Evolutionary conservation across 1,140 invertebrate species (phyloP).

Genomic region (Aphidius ervi): DNA sequence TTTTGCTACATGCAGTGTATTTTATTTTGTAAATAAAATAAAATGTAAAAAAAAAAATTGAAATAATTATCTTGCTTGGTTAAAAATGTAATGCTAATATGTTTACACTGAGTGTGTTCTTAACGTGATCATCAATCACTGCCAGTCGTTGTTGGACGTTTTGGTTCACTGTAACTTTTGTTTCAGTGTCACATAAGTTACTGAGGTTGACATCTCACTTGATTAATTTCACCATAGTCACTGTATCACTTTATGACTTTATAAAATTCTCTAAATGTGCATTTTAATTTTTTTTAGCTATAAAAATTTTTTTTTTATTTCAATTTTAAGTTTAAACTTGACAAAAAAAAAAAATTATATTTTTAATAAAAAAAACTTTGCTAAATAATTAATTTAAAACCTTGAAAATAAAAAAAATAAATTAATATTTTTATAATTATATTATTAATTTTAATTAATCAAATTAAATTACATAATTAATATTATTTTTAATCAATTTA

Average conservation of each 20-base stretch:
- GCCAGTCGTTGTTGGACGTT: constrained; percentile 13
- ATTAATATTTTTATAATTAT: no score
- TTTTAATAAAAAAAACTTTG: background rate
- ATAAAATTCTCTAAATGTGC: constrained; percentile 1
- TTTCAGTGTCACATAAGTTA: constrained; percentile 13
- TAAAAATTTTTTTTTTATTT: background rate
- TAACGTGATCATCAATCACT: constrained; percentile 48
- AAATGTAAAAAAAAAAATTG: background rate
- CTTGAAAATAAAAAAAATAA: no score
- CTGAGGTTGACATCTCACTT: background rate
- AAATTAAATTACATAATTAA: no score
- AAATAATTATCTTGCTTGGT: constrained; percentile 9
- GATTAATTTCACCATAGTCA: no score
- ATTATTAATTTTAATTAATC: no score
- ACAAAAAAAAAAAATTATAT: background rate
- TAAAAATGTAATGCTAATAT: constrained; percentile 39
- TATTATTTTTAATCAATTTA: no score
- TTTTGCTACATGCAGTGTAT: background rate
- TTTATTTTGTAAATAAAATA: background rate
- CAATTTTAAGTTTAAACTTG: background rate
- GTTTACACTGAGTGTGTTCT: constrained; percentile 46
- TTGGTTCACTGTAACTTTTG: constrained; percentile 12
- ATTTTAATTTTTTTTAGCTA: background rate
- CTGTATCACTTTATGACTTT: no score
- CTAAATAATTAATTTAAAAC: background rate